These are phyloP conservation scores for Pecten maximus DNA, from an alignment of 2,888 invertebrate species.

Conservation along the genomic window DNA sequence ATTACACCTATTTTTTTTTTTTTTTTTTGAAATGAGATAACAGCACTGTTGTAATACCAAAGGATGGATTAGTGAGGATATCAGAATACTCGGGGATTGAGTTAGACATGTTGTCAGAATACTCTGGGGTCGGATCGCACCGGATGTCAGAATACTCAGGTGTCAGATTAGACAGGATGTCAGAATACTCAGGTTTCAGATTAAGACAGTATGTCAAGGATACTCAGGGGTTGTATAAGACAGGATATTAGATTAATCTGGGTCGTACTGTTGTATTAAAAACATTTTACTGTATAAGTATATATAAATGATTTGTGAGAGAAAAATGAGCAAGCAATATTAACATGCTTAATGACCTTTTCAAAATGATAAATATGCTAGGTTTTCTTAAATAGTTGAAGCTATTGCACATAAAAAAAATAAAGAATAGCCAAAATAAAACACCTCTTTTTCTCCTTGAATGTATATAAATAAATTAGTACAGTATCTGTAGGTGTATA, in stretches of 20 bases:
- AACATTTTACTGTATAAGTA: background rate
- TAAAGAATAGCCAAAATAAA: slow-evolving; percentile 33
- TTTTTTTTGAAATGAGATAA: too few species aligned
- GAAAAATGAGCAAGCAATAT: slow-evolving; percentile 6
- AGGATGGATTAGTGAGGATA: background rate
- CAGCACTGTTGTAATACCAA: too few species aligned
- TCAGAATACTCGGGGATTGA: background rate
- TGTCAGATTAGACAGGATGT: too few species aligned
- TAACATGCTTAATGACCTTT: background rate
- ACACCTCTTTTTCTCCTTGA: background rate
- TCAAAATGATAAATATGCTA: background rate
- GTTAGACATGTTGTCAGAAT: background rate
- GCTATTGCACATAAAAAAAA: slow-evolving; percentile 31
- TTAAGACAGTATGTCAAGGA: too few species aligned
- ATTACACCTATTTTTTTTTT: too few species aligned
- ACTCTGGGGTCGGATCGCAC: background rate
- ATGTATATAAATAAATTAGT: slow-evolving; percentile 24
- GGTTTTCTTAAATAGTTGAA: slow-evolving; percentile 17
- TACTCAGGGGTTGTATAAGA: background rate
- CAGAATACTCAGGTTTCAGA: too few species aligned
- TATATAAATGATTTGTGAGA: background rate
- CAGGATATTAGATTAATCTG: background rate
- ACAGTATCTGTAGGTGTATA: background rate
- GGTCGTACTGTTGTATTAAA: background rate
- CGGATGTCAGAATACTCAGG: too few species aligned